Conservation (phyloP, 2,797 vertebrate species). For the Leucoraja ocellata region DNA sequence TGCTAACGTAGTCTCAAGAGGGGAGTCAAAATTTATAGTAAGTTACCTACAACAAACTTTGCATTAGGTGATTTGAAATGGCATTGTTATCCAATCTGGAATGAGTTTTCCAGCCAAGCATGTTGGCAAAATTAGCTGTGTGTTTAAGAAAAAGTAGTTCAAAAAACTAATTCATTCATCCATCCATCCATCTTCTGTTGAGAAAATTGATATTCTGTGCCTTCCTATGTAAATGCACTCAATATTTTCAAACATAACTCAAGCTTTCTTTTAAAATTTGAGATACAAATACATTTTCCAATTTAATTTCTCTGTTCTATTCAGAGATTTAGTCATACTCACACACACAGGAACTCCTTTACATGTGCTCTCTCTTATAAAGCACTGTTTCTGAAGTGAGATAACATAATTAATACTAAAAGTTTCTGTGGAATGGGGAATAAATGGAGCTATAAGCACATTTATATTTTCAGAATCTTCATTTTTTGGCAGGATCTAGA, state of each 20-base stretch:
- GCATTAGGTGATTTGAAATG: background rate
- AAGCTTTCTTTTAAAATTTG: background rate
- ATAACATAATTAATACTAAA: no score
- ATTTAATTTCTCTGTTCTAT: background rate
- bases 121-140: background rate
- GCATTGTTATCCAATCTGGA: background rate
- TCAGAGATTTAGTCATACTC: background rate
- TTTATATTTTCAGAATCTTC: background rate
- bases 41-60: background rate
- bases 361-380: no score
- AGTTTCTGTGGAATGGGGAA: background rate
- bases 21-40: background rate
- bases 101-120: background rate
- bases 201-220: background rate
- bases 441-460: background rate
- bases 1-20: background rate
- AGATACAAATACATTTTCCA: background rate
- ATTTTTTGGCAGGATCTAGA: background rate
- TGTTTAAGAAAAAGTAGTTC: background rate
- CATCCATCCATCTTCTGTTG: background rate
- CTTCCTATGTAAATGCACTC: background rate
- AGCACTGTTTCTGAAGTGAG: no score
- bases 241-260: background rate
- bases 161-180: no score
- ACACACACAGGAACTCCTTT: background rate